These are phyloP conservation scores for Dasypolia templi DNA, from an alignment of 2,888 invertebrate species.

Conservation along the genomic window DNA sequence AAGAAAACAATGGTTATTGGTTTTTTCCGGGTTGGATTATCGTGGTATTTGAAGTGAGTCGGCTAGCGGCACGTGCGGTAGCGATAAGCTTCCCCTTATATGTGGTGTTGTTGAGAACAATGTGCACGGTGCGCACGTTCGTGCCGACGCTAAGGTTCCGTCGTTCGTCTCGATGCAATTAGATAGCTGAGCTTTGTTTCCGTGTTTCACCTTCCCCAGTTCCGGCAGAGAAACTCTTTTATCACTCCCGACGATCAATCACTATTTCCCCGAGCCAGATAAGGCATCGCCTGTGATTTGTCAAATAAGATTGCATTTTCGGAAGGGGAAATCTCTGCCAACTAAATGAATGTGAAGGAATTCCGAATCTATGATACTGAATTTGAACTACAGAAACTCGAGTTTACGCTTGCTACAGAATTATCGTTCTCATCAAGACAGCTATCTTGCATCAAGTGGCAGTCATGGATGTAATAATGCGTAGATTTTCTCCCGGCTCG, in stretches of 20 bases:
- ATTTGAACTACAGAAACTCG: constrained; percentile 65
- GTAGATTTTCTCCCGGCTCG: constrained; percentile 69
- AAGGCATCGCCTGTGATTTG: constrained; percentile 73
- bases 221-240: constrained; percentile 78
- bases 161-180: constrained; percentile 78
- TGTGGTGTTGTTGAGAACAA: constrained; percentile 74
- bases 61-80: constrained; percentile 78
- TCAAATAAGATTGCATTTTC: constrained; percentile 72
- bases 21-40: constrained; percentile 88
- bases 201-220: constrained; percentile 75
- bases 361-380: constrained; percentile 71
- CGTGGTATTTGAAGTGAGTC: constrained; percentile 80
- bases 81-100: constrained; percentile 77
- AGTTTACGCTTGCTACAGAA: constrained; percentile 67
- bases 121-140: constrained; percentile 72
- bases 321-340: constrained; percentile 69
- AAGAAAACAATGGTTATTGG: constrained; percentile 86
- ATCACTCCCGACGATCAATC: constrained; percentile 77
- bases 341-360: constrained; percentile 71
- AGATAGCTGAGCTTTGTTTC: constrained; percentile 79
- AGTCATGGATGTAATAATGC: constrained; percentile 66
- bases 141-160: constrained; percentile 72
- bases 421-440: constrained; percentile 73
- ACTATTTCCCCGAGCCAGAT: constrained; percentile 73
- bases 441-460: constrained; percentile 68